Conservation (phyloP, 1,140 invertebrate species). For the Pseudoatta argentina region DNA sequence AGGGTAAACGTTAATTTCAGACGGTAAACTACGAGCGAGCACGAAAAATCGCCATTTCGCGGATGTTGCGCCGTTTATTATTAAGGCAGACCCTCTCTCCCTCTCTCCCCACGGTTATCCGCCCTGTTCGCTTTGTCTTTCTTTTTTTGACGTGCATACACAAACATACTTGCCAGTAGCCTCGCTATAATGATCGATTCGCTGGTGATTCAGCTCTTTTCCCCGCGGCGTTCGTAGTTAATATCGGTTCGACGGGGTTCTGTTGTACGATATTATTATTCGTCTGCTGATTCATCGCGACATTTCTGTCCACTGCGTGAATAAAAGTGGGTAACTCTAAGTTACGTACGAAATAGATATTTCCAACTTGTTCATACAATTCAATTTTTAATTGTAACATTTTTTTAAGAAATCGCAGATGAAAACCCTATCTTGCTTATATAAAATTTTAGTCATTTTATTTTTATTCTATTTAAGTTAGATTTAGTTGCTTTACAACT, state of each 20-base stretch:
- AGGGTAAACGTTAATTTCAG: constrained; percentile 81
- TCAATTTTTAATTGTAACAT: not conserved
- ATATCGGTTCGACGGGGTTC: constrained; percentile 59
- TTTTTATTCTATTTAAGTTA: constrained; percentile 6
- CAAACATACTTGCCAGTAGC: constrained; percentile 27
- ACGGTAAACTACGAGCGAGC: constrained; percentile 81
- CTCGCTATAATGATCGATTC: constrained; percentile 70
- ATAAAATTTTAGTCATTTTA: not conserved
- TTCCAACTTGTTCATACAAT: not conserved
- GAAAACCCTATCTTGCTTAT: not conserved
- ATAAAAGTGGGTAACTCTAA: constrained; percentile 28
- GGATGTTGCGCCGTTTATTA: constrained; percentile 79
- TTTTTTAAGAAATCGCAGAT: not conserved
- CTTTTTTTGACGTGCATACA: constrained; percentile 48
- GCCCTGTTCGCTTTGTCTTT: constrained; percentile 56
- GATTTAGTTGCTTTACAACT: not conserved
- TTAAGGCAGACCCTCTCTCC: constrained; percentile 75
- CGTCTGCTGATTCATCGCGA: constrained; percentile 43
- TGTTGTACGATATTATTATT: constrained; percentile 51
- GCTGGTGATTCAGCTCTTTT: constrained; percentile 70
- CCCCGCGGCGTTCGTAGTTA: constrained; percentile 57
- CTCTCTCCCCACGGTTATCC: constrained; percentile 12
- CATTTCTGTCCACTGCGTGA: constrained; percentile 20
- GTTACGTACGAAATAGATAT: not conserved
- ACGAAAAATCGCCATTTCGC: constrained; percentile 84